Evolutionary conservation across 2,888 invertebrate species (phyloP).

Genomic region (Leucophora obtusa): DNA sequence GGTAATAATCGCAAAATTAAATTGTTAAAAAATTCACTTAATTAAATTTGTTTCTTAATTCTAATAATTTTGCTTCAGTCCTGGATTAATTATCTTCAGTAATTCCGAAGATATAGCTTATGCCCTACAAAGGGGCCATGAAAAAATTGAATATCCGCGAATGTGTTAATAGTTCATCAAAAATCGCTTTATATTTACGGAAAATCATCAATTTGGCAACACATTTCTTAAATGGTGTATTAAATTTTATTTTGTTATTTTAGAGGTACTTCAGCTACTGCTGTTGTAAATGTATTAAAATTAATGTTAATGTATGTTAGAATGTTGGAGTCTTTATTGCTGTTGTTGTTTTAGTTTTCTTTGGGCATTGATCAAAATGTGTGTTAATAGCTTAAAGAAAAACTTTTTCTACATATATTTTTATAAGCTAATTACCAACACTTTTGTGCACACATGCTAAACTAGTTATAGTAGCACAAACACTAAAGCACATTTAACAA

Average conservation of each 20-base stretch:
- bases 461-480: conserved; percentile 1
- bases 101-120: too few species aligned
- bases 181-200: too few species aligned
- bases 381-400: conserved; percentile 69
- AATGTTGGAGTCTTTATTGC: conserved; percentile 37
- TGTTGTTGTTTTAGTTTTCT: conserved; percentile 40
- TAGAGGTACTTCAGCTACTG: not conserved
- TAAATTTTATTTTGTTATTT: conserved; percentile 8
- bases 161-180: too few species aligned
- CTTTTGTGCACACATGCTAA: conserved; percentile 43
- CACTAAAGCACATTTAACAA: conserved; percentile 7
- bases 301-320: conserved; percentile 51
- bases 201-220: not conserved
- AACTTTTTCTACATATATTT: conserved; percentile 57
- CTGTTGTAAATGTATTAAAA: conserved; percentile 52
- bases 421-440: conserved; percentile 60
- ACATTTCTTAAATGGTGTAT: conserved; percentile 17
- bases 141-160: too few species aligned
- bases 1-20: too few species aligned
- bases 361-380: conserved; percentile 53
- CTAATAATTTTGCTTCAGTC: too few species aligned
- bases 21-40: too few species aligned
- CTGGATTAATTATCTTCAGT: too few species aligned
- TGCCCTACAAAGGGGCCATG: too few species aligned
- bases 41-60: too few species aligned